Evolutionary conservation across 2,888 invertebrate species (phyloP).

Genomic region (Pristionchus mayeri): DNA sequence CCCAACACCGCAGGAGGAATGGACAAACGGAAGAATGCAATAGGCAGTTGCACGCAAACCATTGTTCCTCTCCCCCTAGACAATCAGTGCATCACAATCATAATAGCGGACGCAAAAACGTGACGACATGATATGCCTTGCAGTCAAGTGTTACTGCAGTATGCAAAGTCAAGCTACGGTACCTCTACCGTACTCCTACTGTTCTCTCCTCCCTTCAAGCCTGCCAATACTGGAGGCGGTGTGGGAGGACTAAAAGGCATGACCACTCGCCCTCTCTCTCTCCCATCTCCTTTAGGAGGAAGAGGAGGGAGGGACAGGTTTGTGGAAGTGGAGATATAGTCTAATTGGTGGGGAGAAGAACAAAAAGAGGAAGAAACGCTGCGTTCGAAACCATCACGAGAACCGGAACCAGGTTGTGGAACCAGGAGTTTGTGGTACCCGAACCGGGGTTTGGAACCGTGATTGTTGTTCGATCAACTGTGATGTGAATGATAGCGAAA

Average conservation of each 20-base stretch:
- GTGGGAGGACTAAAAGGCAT: neutral
- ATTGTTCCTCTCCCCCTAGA: neutral
- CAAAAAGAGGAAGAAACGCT: neutral
- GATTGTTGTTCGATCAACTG: too few relatives aligned
- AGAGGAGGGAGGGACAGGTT: constrained; percentile 18
- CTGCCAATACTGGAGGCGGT: too few relatives aligned
- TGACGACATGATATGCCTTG: neutral
- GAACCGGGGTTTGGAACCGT: neutral
- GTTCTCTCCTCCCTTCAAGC: neutral
- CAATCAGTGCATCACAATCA: neutral
- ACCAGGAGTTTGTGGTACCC: too few relatives aligned
- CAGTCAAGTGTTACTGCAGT: neutral
- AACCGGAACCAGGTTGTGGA: too few relatives aligned
- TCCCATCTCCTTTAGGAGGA: neutral
- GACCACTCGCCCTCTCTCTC: neutral
- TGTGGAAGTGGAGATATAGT: constrained; percentile 18
- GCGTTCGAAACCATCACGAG: constrained; percentile 17
- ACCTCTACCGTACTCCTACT: neutral
- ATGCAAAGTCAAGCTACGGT: neutral
- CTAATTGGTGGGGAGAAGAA: constrained; percentile 29
- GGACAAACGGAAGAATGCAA: too few relatives aligned
- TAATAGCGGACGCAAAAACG: constrained; percentile 1
- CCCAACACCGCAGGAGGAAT: too few relatives aligned
- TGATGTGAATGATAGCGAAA: too few relatives aligned
- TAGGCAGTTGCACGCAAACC: neutral